phyloP scores from a whole-genome alignment of 2,797 vertebrate species.

The Cyclura pinguis region DNA sequence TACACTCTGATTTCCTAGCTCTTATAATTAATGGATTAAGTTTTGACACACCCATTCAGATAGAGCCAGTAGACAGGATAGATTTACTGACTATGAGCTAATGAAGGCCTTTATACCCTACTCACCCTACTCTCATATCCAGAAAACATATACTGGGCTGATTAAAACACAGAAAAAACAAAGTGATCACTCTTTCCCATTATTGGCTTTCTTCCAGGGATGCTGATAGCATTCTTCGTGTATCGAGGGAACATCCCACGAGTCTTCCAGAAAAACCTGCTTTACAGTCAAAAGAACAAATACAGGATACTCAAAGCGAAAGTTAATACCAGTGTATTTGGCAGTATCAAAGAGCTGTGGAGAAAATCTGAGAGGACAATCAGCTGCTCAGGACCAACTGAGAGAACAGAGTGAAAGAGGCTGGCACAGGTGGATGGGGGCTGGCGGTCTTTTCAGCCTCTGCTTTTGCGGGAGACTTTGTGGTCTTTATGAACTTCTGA shows the following conservation, averaged over 20 bases:
- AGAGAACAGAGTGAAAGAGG: background rate
- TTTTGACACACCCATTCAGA: background rate
- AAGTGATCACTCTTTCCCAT: background rate
- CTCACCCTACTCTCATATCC: background rate
- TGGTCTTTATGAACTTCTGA: background rate
- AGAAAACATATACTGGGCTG: background rate
- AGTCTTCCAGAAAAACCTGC: constrained; percentile 89
- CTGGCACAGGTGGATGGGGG: background rate
- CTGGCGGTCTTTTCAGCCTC: no score
- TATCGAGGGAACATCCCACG: constrained; percentile 88
- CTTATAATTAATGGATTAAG: background rate
- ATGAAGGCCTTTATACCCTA: background rate
- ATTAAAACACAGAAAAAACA: background rate
- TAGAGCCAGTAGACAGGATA: background rate
- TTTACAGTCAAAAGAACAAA: constrained; percentile 87
- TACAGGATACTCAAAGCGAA: constrained; percentile 84
- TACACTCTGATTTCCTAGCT: background rate
- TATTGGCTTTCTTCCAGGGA: constrained; percentile 79
- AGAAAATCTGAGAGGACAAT: constrained; percentile 31
- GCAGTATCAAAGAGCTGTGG: accelerated
- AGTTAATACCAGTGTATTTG: accelerated
- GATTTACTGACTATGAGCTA: background rate
- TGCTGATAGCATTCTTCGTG: constrained; percentile 86
- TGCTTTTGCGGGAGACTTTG: background rate
- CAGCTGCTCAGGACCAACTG: background rate